These are phyloP conservation scores for Xestia c-nigrum DNA, from an alignment of 2,888 invertebrate genomes.

Conservation along the genomic window DNA sequence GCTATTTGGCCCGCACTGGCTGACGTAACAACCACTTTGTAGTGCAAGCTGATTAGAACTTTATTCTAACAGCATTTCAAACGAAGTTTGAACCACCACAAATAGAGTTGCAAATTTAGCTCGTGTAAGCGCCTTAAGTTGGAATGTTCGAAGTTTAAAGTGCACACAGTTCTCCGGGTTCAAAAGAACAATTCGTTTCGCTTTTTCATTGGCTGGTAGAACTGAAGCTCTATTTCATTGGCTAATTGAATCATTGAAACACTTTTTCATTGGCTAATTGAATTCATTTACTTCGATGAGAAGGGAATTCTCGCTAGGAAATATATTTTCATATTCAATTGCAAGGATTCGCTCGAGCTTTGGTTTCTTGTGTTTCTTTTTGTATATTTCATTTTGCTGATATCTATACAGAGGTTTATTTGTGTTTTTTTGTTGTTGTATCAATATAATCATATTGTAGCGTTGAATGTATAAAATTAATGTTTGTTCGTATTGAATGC, in stretches of 20 bases:
- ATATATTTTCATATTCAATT: slow-evolving; percentile 19
- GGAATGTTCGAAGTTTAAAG: slow-evolving; percentile 36
- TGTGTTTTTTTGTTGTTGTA: no score
- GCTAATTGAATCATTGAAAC: slow-evolving; percentile 46
- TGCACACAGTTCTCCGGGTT: slow-evolving; percentile 4
- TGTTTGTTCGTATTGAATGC: neutral
- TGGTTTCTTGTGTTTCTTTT: neutral
- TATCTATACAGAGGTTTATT: neutral
- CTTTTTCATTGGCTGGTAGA: slow-evolving; percentile 25
- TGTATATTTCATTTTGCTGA: neutral
- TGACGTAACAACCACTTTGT: no score
- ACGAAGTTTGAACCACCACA: no score
- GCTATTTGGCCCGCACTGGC: no score
- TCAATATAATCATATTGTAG: neutral
- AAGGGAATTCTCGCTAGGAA: neutral
- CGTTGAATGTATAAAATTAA: neutral
- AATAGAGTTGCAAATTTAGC: no score
- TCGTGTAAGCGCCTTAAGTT: no score
- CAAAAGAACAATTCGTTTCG: slow-evolving; percentile 40
- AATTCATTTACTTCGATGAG: slow-evolving; percentile 30
- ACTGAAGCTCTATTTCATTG: slow-evolving; percentile 33
- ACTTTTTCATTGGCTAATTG: slow-evolving; percentile 49
- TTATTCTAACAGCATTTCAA: no score
- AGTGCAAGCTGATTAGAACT: no score
- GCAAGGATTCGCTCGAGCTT: neutral